phyloP scores from a whole-genome alignment of 2,888 invertebrate species.

The Mythimna vitellina region DNA sequence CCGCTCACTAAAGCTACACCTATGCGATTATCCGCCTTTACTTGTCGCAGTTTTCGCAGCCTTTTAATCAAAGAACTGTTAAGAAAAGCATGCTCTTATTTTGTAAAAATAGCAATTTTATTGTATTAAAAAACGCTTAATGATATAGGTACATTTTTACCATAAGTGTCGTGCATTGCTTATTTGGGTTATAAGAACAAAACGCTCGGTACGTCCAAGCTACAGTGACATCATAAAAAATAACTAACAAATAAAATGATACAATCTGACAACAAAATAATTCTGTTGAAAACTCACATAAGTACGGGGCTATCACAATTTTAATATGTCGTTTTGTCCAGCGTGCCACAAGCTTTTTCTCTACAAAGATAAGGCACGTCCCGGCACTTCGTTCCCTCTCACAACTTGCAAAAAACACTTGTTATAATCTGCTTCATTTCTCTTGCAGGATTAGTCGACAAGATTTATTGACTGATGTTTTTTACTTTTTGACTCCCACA shows the following conservation, averaged over 20 bases:
- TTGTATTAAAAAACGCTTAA: neutral
- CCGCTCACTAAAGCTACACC: slow-evolving; percentile 29
- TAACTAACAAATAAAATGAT: slow-evolving; percentile 12
- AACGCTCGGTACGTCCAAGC: neutral
- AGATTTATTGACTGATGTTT: slow-evolving; percentile 72
- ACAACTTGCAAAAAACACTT: slow-evolving; percentile 69
- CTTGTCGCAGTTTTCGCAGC: slow-evolving; percentile 10
- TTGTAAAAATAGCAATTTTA: too few relatives aligned
- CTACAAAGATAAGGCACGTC: slow-evolving; percentile 85
- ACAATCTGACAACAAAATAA: slow-evolving; percentile 29
- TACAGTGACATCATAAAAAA: slow-evolving; percentile 5
- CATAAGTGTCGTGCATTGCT: neutral
- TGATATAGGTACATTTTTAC: neutral
- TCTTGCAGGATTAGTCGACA: slow-evolving; percentile 73
- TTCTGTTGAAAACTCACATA: slow-evolving; percentile 24
- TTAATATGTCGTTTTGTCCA: slow-evolving; percentile 57
- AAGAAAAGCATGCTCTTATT: neutral
- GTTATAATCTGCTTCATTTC: slow-evolving; percentile 70
- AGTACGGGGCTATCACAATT: slow-evolving; percentile 42
- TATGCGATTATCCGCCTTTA: slow-evolving; percentile 39
- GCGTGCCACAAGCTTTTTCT: slow-evolving; percentile 57
- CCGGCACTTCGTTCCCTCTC: slow-evolving; percentile 64
- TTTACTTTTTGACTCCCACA: slow-evolving; percentile 61
- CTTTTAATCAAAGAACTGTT: slow-evolving; percentile 9
- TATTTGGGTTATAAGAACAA: neutral